Evolutionary conservation across 1,140 invertebrate species (phyloP).

Genomic region (Drosophila hydei): DNA sequence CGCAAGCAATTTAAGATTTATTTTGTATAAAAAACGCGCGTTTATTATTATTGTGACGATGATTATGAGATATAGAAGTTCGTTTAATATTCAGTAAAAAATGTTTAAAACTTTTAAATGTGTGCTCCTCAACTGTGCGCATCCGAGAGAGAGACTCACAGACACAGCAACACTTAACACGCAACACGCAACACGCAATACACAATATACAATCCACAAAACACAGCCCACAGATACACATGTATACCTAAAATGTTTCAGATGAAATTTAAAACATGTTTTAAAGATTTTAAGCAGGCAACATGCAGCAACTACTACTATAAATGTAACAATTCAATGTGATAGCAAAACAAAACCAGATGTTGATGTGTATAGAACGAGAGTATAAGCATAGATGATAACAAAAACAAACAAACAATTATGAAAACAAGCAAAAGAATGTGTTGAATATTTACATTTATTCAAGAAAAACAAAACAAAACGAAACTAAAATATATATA

Average conservation of each 20-base stretch:
- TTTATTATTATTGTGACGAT: conserved; percentile 22
- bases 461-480: conserved; percentile 56
- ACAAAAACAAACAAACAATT: conserved; percentile 39
- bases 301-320: conserved; percentile 82
- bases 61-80: conserved; percentile 36
- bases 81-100: conserved; percentile 55
- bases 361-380: conserved; percentile 78
- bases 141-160: conserved; percentile 30
- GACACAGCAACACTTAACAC: conserved; percentile 23
- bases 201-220: conserved; percentile 35
- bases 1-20: conserved; percentile 70
- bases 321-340: conserved; percentile 84
- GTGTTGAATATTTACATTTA: conserved; percentile 82
- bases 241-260: conserved; percentile 72
- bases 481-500: conserved; percentile 22
- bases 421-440: conserved; percentile 60
- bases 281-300: conserved; percentile 79
- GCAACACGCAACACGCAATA: conserved; percentile 43
- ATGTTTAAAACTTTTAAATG: conserved; percentile 54
- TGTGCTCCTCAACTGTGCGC: conserved; percentile 51
- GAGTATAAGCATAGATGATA: conserved; percentile 69
- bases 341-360: conserved; percentile 83
- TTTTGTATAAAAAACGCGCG: conserved; percentile 58
- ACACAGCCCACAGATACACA: conserved; percentile 41
- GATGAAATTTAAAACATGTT: conserved; percentile 78